phyloP scores from a whole-genome alignment of 2,113 vertebrate species.

The Naja naja region DNA sequence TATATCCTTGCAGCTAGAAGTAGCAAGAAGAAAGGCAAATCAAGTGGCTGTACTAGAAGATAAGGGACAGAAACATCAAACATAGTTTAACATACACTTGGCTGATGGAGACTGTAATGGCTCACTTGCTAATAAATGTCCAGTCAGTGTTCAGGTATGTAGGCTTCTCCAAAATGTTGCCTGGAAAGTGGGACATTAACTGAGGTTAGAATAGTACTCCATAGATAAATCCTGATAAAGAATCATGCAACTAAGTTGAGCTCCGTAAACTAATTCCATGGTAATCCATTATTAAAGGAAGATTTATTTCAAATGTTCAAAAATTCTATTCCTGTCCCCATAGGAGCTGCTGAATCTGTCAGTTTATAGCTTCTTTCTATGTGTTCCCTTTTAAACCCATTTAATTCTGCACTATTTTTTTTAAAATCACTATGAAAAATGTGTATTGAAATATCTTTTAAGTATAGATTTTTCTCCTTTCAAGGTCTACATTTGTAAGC shows the following conservation, averaged over 20 bases:
- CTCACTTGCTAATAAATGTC: neutral
- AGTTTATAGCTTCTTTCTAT: neutral
- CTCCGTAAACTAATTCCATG: neutral
- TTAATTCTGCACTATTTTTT: neutral
- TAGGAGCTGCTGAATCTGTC: neutral
- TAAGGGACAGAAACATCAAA: accelerated
- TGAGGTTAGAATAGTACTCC: neutral
- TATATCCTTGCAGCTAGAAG: neutral
- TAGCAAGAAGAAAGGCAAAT: neutral
- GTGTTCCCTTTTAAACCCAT: neutral
- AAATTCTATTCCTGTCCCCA: neutral
- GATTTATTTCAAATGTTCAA: neutral
- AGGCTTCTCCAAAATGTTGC: neutral
- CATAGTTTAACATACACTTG: neutral
- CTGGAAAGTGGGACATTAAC: neutral
- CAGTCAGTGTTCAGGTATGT: neutral
- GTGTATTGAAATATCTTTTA: neutral
- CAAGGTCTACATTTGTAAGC: neutral
- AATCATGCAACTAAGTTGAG: neutral
- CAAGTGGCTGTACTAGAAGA: neutral
- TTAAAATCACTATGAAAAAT: neutral
- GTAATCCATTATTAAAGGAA: neutral
- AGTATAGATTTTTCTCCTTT: neutral
- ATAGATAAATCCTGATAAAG: neutral
- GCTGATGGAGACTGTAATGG: neutral